Evolutionary conservation across 2,797 vertebrate species (phyloP).

Genomic region (Setipinna tenuifilis): DNA sequence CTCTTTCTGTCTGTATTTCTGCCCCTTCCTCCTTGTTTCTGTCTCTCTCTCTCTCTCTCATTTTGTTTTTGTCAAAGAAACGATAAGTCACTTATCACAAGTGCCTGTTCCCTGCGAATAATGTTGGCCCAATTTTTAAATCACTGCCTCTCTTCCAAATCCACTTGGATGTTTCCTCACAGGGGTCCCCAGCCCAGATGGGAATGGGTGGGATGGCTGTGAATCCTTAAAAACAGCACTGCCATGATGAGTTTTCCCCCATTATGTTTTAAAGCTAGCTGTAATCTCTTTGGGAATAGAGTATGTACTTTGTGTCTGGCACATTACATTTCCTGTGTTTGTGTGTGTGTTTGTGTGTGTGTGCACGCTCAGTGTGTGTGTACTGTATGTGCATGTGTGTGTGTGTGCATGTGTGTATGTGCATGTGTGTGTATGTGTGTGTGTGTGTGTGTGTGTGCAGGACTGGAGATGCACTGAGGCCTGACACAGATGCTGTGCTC

Average conservation of each 20-base stretch:
- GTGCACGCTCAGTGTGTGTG: too few species aligned
- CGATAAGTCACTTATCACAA: constrained; percentile 28
- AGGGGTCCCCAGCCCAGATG: constrained; percentile 31
- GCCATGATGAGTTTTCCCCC: neutral
- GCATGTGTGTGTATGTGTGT: neutral
- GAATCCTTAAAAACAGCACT: constrained; percentile 13
- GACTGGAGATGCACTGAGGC: constrained; percentile 9
- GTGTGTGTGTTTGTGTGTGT: neutral
- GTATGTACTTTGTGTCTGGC: neutral
- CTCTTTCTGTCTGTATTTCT: neutral
- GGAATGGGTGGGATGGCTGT: neutral
- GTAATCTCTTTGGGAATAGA: constrained; percentile 1
- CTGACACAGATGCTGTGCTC: neutral
- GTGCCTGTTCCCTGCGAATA: constrained; percentile 50
- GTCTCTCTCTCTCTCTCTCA: neutral
- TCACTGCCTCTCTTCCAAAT: constrained; percentile 32
- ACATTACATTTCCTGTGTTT: neutral
- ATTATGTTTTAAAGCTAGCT: neutral
- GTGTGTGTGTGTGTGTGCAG: neutral
- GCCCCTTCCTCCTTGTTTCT: constrained; percentile 35
- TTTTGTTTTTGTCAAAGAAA: constrained; percentile 26
- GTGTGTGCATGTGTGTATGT: too few species aligned
- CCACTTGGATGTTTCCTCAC: constrained; percentile 43
- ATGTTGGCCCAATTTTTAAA: constrained; percentile 43
- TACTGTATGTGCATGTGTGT: too few species aligned